Base-by-base conservation (phyloP, 1,140 invertebrate genomes). In the Dendroctonus valens region DNA sequence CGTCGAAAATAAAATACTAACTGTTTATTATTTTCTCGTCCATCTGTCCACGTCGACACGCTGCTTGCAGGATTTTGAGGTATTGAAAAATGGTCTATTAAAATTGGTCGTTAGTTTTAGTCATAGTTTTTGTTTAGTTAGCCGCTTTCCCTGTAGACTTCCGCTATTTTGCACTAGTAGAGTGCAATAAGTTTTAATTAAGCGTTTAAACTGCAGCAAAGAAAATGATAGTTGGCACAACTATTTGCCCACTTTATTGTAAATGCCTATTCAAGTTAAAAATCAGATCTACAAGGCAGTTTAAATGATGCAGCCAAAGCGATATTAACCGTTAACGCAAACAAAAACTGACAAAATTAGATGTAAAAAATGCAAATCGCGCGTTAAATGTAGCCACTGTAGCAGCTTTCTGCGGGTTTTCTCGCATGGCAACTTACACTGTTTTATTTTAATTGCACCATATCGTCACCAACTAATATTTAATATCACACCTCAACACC, bases 51-150 rank as follows among this genome's bases (percentile, higher is more conserved):
- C 75, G 72, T 73, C 73, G 73, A 71, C 61, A 69, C 74, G 70
- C 74, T 74, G 75, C 81, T 81, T 82, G 78, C 84, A 88, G 87
- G 87, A 88, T 83, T 88, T 87, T 83, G 87, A 88, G 87, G 87
- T 88, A 88, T 80, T 79, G 81, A 82, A 74, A 75, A 70, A 69
- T 71, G 70, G 68, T 77, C 73, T 75, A 72, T 67, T 71, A 71
- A 64, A 70, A 68, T 75, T 77, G 74, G 69, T 75, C 73, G 74
- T 76, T 76, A 76, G 74, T 79, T 81, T 79, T 79, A 81, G 81
- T 79, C 78, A 79, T 81, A 81, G 76, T 79, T 74, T 77, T 75
- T 80, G 74, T 79, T 77, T 77, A 76, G 73, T 73, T 77, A 77
- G 74, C 49, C 69, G 74, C 82, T 83, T 83, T 83, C 80, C 69